Conservation (phyloP, 1,140 invertebrate genomes). For the Drosophila sp. region DNA sequence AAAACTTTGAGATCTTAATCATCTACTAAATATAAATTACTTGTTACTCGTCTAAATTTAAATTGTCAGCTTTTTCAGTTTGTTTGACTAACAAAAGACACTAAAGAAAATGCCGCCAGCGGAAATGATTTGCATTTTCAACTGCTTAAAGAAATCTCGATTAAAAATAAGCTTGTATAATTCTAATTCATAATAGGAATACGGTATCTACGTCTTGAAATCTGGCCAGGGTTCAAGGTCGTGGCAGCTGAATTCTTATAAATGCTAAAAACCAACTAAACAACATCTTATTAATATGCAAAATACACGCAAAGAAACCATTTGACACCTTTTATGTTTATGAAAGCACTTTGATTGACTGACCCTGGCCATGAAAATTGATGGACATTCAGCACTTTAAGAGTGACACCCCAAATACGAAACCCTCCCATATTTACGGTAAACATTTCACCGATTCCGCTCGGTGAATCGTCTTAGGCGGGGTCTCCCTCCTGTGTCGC, state of each 20-base stretch:
- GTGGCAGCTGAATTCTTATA: background rate
- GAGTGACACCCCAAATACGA: conserved; percentile 17
- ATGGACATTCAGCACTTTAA: conserved; percentile 28
- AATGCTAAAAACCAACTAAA: conserved; percentile 4
- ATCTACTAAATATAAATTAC: background rate
- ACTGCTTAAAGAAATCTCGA: conserved; percentile 27
- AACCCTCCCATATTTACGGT: conserved; percentile 36
- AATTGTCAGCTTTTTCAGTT: background rate
- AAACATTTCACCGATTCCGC: conserved; percentile 44
- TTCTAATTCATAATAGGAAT: conserved; percentile 52
- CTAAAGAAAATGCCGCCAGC: conserved; percentile 28
- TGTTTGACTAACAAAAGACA: conserved; percentile 4
- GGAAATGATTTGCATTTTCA: conserved; percentile 59
- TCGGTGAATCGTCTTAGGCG: conserved; percentile 16
- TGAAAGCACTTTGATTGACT: conserved; percentile 49
- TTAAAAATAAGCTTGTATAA: conserved; percentile 39
- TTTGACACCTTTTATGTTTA: conserved; percentile 53
- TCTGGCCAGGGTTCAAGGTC: conserved; percentile 42
- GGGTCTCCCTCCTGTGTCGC: background rate
- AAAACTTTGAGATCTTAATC: too few species aligned
- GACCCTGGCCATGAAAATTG: conserved; percentile 54
- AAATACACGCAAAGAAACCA: conserved; percentile 15
- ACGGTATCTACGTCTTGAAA: conserved; percentile 18
- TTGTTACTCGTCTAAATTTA: conserved; percentile 10
- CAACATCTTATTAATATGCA: conserved; percentile 45